Evolutionary conservation across 30 jellyfish, hydroid and myxozoan genomes (phyloP).

Genomic region (Turritopsis rubra): DNA sequence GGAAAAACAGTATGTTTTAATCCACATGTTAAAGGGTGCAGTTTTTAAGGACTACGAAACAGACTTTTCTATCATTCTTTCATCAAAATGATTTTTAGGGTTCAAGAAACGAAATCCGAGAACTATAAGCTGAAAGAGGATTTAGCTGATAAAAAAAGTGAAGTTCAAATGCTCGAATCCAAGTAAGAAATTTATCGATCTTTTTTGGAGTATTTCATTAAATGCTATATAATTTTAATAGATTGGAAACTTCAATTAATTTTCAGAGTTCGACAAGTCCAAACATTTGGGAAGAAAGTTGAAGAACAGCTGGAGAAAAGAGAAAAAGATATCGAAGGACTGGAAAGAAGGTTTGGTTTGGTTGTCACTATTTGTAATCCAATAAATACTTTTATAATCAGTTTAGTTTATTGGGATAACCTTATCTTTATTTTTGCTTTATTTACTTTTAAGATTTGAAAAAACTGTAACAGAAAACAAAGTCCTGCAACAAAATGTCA

Average conservation of each 20-base stretch:
- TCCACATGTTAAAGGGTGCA: background rate
- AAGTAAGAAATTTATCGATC: slow-evolving; percentile 15
- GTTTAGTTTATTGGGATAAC: too few species aligned
- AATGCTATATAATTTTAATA: too few species aligned
- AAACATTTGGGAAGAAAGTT: slow-evolving; percentile 61
- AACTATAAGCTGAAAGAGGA: slow-evolving; percentile 34
- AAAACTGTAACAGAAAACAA: slow-evolving; percentile 64
- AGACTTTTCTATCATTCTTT: too few species aligned
- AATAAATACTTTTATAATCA: background rate
- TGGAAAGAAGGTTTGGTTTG: slow-evolving; percentile 61
- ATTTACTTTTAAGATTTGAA: slow-evolving; percentile 52
- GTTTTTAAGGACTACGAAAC: background rate
- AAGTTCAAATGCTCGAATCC: slow-evolving; percentile 36
- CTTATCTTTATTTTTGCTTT: background rate
- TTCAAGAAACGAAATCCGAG: slow-evolving; percentile 39
- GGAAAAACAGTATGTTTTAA: slow-evolving; percentile 21
- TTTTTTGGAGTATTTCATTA: background rate
- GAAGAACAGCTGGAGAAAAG: slow-evolving; percentile 69
- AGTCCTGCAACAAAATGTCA: slow-evolving; percentile 52
- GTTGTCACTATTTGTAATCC: background rate
- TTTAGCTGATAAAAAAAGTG: slow-evolving; percentile 38
- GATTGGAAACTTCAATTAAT: background rate
- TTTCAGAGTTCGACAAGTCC: slow-evolving; percentile 58
- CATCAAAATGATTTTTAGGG: slow-evolving; percentile 23
- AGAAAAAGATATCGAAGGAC: slow-evolving; percentile 67